A percentile compares a stretch with the other conserved stretches of the same genome.
These are phyloP conservation scores for Drosophila kikkawai DNA, from an alignment of 1,140 invertebrate species.

Conservation along the genomic window DNA sequence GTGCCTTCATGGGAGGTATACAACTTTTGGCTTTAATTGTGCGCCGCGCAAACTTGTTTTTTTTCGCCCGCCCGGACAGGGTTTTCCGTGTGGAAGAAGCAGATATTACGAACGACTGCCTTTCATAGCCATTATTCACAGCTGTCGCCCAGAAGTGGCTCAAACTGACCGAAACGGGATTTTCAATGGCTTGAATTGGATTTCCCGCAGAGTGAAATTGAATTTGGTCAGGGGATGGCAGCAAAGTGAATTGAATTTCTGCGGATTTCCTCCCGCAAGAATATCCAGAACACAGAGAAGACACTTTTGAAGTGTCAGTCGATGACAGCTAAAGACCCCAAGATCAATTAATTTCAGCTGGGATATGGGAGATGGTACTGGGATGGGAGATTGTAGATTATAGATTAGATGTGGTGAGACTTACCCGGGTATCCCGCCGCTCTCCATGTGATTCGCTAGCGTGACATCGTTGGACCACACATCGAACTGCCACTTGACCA, in stretches of 20 bases:
- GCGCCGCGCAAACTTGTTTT: slow-evolving; percentile 67
- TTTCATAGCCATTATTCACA: slow-evolving; percentile 72
- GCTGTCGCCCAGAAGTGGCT: slow-evolving; percentile 69
- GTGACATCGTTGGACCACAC: slow-evolving; percentile 98
- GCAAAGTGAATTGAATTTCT: slow-evolving; percentile 33
- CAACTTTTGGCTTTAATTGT: slow-evolving; percentile 72
- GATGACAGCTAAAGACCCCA: slow-evolving; percentile 20
- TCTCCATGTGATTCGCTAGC: slow-evolving; percentile 98
- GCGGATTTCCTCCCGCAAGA: slow-evolving; percentile 5
- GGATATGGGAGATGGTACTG: neutral
- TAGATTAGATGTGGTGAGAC: slow-evolving; percentile 54
- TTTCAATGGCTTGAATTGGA: slow-evolving; percentile 37
- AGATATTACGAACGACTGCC: slow-evolving; percentile 23
- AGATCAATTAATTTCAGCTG: slow-evolving; percentile 39
- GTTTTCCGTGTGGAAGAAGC: slow-evolving; percentile 9
- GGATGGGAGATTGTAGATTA: neutral
- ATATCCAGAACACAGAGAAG: slow-evolving; percentile 22
- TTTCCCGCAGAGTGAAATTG: slow-evolving; percentile 36
- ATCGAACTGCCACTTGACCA: slow-evolving; percentile 93
- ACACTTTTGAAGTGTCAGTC: slow-evolving; percentile 32
- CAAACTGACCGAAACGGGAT: slow-evolving; percentile 41
- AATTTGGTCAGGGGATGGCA: slow-evolving; percentile 15
- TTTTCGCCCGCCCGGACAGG: slow-evolving; percentile 21
- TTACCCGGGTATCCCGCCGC: slow-evolving; percentile 96
- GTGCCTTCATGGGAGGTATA: slow-evolving; percentile 28